phyloP scores from a whole-genome alignment of 1,140 invertebrate species.

The Trialeurodes vaporariorum region DNA sequence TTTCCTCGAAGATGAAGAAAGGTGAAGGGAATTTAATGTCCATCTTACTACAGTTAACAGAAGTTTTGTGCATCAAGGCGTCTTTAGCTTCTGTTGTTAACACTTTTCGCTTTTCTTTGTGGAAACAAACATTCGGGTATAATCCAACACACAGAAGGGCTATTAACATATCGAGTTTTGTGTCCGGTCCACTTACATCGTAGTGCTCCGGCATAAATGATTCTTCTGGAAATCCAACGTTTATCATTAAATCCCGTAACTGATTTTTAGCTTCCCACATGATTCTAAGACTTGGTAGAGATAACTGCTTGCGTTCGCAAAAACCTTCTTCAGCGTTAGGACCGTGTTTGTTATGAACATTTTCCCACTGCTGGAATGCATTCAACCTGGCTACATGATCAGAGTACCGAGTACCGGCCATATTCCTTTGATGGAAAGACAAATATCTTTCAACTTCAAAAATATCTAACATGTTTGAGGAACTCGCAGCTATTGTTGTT shows the following conservation, averaged over 20 bases:
- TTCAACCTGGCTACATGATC: slow-evolving; percentile 93
- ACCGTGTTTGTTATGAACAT: slow-evolving; percentile 51
- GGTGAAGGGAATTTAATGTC: slow-evolving; percentile 81
- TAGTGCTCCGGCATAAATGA: slow-evolving; percentile 58
- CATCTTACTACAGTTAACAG: slow-evolving; percentile 83
- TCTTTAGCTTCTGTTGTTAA: slow-evolving; percentile 89
- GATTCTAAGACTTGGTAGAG: slow-evolving; percentile 74
- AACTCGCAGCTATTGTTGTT: slow-evolving; percentile 87
- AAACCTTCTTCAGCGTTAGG: slow-evolving; percentile 69
- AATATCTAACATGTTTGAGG: slow-evolving; percentile 42
- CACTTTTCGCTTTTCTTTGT: slow-evolving; percentile 90
- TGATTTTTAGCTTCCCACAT: slow-evolving; percentile 90
- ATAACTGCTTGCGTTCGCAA: slow-evolving; percentile 83
- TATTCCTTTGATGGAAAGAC: slow-evolving; percentile 60
- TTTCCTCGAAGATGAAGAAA: slow-evolving; percentile 96
- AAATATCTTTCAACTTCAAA: slow-evolving; percentile 41
- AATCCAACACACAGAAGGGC: slow-evolving; percentile 79
- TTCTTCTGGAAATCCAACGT: slow-evolving; percentile 81
- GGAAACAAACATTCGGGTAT: slow-evolving; percentile 93
- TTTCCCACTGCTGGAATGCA: slow-evolving; percentile 82
- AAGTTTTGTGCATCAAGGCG: slow-evolving; percentile 91
- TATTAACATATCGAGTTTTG: slow-evolving; percentile 71
- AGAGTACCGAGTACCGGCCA: slow-evolving; percentile 75
- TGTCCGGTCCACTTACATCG: slow-evolving; percentile 56
- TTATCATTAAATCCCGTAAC: slow-evolving; percentile 67